Percentiles rank a stretch among this genome's conserved stretches.
These are phyloP conservation scores for Cyprinodon variegatus DNA, from an alignment of 2,113 vertebrate genomes.

Conservation along the genomic window DNA sequence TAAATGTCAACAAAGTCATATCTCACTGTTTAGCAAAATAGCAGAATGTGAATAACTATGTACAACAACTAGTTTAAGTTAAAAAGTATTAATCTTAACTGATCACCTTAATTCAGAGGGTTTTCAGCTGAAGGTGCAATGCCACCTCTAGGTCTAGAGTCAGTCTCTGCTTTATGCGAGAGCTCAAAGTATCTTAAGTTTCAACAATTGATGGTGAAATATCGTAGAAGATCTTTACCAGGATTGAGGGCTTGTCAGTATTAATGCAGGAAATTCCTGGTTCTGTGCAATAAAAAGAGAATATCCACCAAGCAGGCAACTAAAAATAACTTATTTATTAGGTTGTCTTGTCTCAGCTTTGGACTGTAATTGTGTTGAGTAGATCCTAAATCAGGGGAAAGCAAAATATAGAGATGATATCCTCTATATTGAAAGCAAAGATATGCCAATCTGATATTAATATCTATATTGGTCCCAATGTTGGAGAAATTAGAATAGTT, in stretches of 20 bases:
- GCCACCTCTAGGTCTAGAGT: background rate
- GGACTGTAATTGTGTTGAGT: background rate
- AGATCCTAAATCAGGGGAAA: too few species aligned
- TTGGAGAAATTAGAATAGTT: too few species aligned
- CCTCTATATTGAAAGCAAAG: too few species aligned
- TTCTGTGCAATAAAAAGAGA: background rate
- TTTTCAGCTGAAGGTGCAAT: background rate
- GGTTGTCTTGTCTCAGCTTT: background rate
- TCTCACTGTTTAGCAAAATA: background rate
- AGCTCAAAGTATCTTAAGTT: background rate
- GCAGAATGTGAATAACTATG: too few species aligned
- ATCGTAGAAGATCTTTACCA: background rate
- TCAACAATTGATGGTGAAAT: background rate
- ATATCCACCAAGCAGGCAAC: background rate
- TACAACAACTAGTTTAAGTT: background rate
- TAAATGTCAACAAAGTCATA: background rate
- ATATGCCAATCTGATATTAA: too few species aligned
- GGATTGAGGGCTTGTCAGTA: background rate
- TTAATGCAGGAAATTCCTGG: background rate
- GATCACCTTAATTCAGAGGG: background rate
- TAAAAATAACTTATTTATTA: background rate
- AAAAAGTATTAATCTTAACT: background rate
- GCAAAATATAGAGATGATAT: too few species aligned
- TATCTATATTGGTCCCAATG: too few species aligned
- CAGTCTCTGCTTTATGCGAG: background rate